Conservation (phyloP, 1,140 invertebrate species). For the Drosophila suzukii region DNA sequence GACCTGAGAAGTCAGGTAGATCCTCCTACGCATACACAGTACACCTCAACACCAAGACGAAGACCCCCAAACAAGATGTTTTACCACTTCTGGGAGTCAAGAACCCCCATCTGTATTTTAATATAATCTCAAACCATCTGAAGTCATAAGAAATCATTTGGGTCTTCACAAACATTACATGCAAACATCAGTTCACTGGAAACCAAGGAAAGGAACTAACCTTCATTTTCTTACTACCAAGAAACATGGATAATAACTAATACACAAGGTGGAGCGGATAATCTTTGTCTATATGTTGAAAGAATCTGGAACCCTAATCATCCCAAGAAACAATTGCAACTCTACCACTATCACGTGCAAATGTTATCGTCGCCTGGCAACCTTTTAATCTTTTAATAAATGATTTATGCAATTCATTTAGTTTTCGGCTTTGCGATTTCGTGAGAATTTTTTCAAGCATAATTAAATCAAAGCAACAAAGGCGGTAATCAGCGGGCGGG, state of each 20-base stretch:
- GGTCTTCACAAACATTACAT: too few relatives aligned
- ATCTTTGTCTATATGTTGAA: too few relatives aligned
- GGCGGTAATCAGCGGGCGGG: conserved; percentile 33
- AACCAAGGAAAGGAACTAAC: too few relatives aligned
- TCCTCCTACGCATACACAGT: too few relatives aligned
- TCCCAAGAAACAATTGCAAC: neutral
- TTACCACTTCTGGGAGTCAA: too few relatives aligned
- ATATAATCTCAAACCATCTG: neutral
- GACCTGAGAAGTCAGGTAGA: too few relatives aligned
- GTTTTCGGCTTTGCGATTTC: conserved; percentile 12
- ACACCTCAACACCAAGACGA: too few relatives aligned
- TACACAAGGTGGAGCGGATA: too few relatives aligned
- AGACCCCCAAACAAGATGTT: too few relatives aligned
- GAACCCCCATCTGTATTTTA: too few relatives aligned
- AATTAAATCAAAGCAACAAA: conserved; percentile 69
- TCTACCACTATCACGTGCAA: neutral
- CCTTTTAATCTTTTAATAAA: conserved; percentile 28
- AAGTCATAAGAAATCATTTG: neutral
- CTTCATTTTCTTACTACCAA: too few relatives aligned
- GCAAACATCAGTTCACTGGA: neutral
- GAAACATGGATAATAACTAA: too few relatives aligned
- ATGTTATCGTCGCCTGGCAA: neutral
- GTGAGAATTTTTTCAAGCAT: conserved; percentile 24
- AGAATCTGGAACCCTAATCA: neutral
- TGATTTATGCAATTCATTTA: conserved; percentile 66